Base-by-base conservation (phyloP, 2,888 invertebrate species). In the Scaeva pyrastri region DNA sequence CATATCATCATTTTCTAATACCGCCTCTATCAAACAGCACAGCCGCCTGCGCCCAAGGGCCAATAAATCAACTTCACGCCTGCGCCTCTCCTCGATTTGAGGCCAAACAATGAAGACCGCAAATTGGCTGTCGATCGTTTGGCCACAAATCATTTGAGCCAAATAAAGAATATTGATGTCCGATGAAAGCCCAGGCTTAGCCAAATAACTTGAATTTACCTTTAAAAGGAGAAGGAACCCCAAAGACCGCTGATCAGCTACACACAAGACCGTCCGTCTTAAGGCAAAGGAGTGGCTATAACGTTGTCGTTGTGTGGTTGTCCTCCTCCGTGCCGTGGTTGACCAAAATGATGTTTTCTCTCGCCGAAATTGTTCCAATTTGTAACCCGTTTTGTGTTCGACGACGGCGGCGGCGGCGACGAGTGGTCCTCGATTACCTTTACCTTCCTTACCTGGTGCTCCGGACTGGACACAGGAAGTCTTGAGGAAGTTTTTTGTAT, bases 81-180 rank as follows among this genome's bases (percentile, higher is more conserved):
- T 45, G 41, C 21, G 48, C 45, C 39, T 81, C 48, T 12, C 70
- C 56, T 50, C 55, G 60, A 70, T 78, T 77, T 70, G 48, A 64
- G 83, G 56, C 64, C 79, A 56, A 79, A 78, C 79, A 84, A 84
- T 64, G 50, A 71, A 55, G 45, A 72, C 80, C 84, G 52, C 80
- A 84, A 84, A 84, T 80, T 80, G 84, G 66, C 41, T 58, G 71
- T 75, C 71, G 71, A 80, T 80, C 80, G 80, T 52, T 52, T 64
- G 62, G 16, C 39, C 75, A 75, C 79, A 84, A 84, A 79, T 84
- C 74, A 84, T 79, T 48, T 1, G 26, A 14, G 6, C 66, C 19
- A 10, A 50, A 60, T 41, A 39, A 36, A 8, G 39, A 58, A 31
- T 16, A 31, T 31, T 31, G 31, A 8, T 31, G 23, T 64, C 36